Conservation (phyloP, 2,888 invertebrate genomes). For the Volucella inflata region DNA sequence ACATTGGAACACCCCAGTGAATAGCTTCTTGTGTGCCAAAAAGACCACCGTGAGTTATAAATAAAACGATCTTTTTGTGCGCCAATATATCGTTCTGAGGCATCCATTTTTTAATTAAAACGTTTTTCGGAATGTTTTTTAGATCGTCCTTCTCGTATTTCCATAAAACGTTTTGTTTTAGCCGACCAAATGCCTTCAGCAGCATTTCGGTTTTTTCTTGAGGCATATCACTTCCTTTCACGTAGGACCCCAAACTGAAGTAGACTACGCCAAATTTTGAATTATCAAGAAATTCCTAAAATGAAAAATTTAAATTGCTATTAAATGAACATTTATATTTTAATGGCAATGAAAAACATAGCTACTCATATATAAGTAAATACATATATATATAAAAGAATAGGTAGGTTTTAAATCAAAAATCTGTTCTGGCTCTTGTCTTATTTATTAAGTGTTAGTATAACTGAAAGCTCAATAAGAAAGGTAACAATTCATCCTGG, state of each 20-base stretch:
- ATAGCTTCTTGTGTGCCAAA: constrained; percentile 84
- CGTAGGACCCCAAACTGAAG: constrained; percentile 84
- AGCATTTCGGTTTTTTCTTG: constrained; percentile 81
- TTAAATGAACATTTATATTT: neutral
- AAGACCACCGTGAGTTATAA: constrained; percentile 84
- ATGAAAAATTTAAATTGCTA: constrained; percentile 18
- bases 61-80: constrained; percentile 83
- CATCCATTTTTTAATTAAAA: constrained; percentile 85
- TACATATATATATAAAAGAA: no score
- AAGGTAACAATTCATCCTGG: no score
- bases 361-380: no score
- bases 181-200: constrained; percentile 83
- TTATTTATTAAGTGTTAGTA: no score
- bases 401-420: no score
- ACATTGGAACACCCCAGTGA: constrained; percentile 83
- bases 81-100: constrained; percentile 85
- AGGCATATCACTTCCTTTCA: constrained; percentile 84
- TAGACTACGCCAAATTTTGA: constrained; percentile 84
- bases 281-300: constrained; percentile 82
- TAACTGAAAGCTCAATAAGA: no score
- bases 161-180: constrained; percentile 85
- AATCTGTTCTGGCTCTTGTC: no score
- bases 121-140: constrained; percentile 83
- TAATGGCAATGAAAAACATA: no score
- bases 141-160: constrained; percentile 84